These are phyloP conservation scores for Ispidina picta DNA, from an alignment of 2,797 vertebrate species.

Conservation along the genomic window DNA sequence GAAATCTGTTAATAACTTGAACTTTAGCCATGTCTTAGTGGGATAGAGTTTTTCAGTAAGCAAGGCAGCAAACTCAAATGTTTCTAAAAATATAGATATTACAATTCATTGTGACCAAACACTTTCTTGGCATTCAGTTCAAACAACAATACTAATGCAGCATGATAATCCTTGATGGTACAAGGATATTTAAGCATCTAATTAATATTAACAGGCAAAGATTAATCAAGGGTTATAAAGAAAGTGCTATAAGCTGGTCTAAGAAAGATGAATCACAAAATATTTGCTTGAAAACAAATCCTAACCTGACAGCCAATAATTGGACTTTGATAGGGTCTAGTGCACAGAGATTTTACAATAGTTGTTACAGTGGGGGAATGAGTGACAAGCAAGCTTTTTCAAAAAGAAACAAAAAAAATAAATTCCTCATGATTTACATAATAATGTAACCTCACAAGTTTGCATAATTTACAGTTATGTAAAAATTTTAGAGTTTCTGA, in stretches of 20 bases:
- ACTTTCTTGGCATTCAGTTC: constrained; percentile 26
- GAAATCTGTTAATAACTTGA: constrained; percentile 50
- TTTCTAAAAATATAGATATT: constrained; percentile 49
- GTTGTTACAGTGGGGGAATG: not conserved
- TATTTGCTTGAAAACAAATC: not conserved
- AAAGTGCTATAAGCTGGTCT: not conserved
- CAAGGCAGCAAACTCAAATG: not conserved
- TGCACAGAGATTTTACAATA: not conserved
- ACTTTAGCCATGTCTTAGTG: constrained; percentile 22
- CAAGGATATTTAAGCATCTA: constrained; percentile 12
- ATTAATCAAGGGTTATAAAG: not conserved
- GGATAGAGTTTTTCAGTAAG: not conserved
- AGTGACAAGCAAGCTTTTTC: not conserved
- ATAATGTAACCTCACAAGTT: too few species aligned
- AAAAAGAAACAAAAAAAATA: fast-evolving
- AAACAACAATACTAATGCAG: constrained; percentile 37
- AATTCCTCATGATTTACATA: not conserved
- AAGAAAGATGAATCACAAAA: not conserved
- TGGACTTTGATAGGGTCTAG: not conserved
- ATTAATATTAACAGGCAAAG: constrained; percentile 43
- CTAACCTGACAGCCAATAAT: not conserved
- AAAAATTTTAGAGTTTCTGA: not conserved
- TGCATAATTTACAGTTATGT: not conserved
- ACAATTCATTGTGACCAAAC: constrained; percentile 21
- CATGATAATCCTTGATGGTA: constrained; percentile 17